Evolutionary conservation across 2,113 vertebrate species (phyloP).

Genomic region (Anguilla rostrata): DNA sequence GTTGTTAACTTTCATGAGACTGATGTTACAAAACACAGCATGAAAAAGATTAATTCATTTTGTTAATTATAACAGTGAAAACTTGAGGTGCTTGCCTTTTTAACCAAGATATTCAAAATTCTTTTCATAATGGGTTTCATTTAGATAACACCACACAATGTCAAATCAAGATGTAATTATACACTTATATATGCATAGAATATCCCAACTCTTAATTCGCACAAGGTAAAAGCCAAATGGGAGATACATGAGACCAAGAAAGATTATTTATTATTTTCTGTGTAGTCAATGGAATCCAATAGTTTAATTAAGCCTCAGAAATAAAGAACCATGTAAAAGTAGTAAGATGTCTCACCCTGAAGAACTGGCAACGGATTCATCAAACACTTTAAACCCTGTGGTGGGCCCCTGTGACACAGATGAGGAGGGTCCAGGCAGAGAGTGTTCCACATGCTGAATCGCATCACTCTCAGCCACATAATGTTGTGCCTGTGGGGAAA

Average conservation of each 20-base stretch:
- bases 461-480: background rate
- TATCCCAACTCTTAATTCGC: too few relatives aligned
- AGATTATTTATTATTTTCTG: too few relatives aligned
- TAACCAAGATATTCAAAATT: background rate
- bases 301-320: background rate
- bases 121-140: background rate
- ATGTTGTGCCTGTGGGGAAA: background rate
- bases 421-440: background rate
- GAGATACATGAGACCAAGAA: too few relatives aligned
- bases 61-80: background rate
- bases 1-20: background rate
- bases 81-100: background rate
- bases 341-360: constrained; percentile 4
- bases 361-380: constrained; percentile 9
- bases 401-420: background rate
- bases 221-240: too few relatives aligned
- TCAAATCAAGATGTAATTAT: background rate
- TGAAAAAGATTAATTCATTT: background rate
- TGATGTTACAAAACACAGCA: background rate
- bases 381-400: constrained; percentile 1
- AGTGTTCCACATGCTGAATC: background rate
- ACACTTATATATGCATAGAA: background rate
- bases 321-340: background rate
- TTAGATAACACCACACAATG: too few relatives aligned
- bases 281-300: background rate